Conservation (phyloP, 2,888 invertebrate species). For the Oscheius sp. region DNA sequence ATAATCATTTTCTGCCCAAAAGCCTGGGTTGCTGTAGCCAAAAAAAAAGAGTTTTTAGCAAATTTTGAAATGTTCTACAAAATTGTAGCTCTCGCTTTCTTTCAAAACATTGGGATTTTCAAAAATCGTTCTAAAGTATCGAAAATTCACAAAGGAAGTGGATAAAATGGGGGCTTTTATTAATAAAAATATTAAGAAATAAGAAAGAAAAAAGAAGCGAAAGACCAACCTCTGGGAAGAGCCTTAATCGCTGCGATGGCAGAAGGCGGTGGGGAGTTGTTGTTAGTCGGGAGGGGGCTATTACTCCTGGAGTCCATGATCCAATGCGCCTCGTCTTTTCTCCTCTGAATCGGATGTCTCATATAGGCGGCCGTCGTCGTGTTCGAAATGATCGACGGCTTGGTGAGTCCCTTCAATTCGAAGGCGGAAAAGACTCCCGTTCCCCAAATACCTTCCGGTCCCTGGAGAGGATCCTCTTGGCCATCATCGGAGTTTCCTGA, state of each 20-base stretch:
- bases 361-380: background rate
- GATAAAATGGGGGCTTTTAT: no score
- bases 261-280: slow-evolving; percentile 32
- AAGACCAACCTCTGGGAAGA: slow-evolving; percentile 12
- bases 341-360: background rate
- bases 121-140: no score
- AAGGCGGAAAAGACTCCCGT: slow-evolving; percentile 99
- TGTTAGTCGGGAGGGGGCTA: slow-evolving; percentile 15
- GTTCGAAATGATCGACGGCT: slow-evolving; percentile 51
- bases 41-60: no score
- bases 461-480: background rate
- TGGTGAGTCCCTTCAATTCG: slow-evolving; percentile 98
- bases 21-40: no score
- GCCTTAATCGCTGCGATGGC: slow-evolving; percentile 38
- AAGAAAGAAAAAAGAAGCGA: no score
- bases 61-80: no score
- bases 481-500: slow-evolving; percentile 21
- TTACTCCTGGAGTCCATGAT: slow-evolving; percentile 6
- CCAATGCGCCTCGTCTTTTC: no score
- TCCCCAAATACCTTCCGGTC: slow-evolving; percentile 83
- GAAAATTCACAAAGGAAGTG: no score
- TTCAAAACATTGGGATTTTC: no score
- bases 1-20: no score
- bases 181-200: no score
- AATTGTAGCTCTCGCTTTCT: no score